These are phyloP conservation scores for Pteronura brasiliensis DNA, from an alignment of 2,113 vertebrate genomes.

Conservation along the genomic window DNA sequence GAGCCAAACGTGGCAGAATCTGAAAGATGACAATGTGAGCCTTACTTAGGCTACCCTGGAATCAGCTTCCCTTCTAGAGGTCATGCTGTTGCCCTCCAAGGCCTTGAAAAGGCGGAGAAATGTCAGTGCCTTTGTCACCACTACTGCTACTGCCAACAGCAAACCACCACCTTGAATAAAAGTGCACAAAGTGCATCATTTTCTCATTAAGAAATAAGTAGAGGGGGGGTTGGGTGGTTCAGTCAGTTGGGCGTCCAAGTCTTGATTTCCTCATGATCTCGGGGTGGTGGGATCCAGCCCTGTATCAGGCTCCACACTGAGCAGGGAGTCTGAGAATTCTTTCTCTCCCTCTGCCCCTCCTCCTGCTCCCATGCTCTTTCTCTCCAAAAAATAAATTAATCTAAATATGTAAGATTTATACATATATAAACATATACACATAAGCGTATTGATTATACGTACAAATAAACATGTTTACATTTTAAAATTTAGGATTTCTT, in stretches of 20 bases:
- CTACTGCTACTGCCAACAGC: too few species aligned
- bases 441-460: background rate
- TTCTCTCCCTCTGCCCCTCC: background rate
- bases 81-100: background rate
- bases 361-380: background rate
- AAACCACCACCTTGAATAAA: background rate
- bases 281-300: background rate
- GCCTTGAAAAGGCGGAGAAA: background rate
- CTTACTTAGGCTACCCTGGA: fast-evolving
- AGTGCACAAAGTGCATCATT: fast-evolving
- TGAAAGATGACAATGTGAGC: background rate
- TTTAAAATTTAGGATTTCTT: background rate
- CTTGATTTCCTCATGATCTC: background rate
- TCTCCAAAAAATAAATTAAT: background rate
- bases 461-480: background rate
- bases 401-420: background rate
- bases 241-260: background rate
- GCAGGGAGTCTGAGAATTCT: background rate
- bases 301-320: fast-evolving
- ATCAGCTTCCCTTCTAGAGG: background rate
- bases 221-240: background rate
- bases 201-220: background rate
- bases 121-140: background rate
- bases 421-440: background rate
- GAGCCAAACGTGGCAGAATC: background rate